Conservation (phyloP, 2,797 vertebrate genomes). For the Staurois parvus region DNA sequence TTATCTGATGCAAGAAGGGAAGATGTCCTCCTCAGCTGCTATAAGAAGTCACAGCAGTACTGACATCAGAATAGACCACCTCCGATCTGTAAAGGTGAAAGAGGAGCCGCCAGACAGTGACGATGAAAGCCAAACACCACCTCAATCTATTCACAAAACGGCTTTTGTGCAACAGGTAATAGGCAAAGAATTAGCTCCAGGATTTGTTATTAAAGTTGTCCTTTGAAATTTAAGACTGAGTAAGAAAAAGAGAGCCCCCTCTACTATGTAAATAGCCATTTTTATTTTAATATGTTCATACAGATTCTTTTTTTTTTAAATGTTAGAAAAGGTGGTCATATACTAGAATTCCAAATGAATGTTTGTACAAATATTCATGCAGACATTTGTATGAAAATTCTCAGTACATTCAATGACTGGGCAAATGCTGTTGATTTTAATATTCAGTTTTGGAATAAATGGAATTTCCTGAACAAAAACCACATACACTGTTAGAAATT, state of each 20-base stretch:
- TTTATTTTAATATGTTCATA: conserved; percentile 5
- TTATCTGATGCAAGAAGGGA: conserved; percentile 88
- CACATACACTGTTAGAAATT: too few species aligned
- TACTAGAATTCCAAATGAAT: too few species aligned
- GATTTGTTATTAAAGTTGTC: conserved; percentile 96
- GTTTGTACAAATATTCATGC: too few species aligned
- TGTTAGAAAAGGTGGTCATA: not conserved
- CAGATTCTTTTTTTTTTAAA: not conserved
- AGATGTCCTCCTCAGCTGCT: conserved; percentile 81
- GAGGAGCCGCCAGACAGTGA: conserved; percentile 93
- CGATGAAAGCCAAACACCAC: conserved; percentile 87
- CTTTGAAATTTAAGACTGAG: conserved; percentile 81
- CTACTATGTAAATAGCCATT: conserved; percentile 66
- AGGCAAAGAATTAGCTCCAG: conserved; percentile 84
- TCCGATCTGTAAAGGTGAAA: conserved; percentile 92
- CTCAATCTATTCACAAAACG: conserved; percentile 88
- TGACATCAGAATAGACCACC: conserved; percentile 80
- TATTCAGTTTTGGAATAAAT: too few species aligned
- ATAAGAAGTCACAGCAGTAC: conserved; percentile 80
- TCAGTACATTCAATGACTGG: too few species aligned
- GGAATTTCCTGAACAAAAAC: too few species aligned
- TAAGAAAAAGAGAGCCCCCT: conserved; percentile 64
- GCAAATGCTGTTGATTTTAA: too few species aligned
- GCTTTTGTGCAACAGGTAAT: conserved; percentile 97
- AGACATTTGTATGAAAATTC: too few species aligned